Percentiles rank a stretch among this genome's conserved stretches.
phyloP scores from a whole-genome alignment of 2,797 vertebrate species.

The Notoglanidium macrostoma region DNA sequence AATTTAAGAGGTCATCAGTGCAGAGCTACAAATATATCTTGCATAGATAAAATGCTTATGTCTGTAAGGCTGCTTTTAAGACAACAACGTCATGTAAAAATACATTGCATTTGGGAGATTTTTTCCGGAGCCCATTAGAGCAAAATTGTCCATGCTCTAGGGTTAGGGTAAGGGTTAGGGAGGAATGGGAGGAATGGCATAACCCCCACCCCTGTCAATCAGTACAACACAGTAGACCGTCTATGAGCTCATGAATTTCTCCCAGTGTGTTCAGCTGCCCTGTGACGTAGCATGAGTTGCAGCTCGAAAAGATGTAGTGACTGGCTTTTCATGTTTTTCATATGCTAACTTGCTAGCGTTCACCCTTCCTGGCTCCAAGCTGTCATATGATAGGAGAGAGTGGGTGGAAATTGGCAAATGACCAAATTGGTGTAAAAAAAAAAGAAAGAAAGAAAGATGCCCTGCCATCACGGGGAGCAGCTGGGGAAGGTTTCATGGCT shows the following conservation, averaged over 20 bases:
- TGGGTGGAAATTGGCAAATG: background rate
- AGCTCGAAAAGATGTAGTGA: background rate
- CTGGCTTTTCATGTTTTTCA: too few relatives aligned
- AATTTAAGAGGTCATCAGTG: slow-evolving; percentile 3
- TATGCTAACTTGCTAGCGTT: background rate
- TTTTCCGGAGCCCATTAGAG: background rate
- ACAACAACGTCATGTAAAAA: too few relatives aligned
- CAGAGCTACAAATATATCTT: background rate
- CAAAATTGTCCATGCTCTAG: background rate
- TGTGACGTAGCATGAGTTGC: background rate
- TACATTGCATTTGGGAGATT: too few relatives aligned
- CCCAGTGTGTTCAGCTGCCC: background rate
- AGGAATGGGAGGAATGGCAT: background rate
- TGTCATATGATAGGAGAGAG: background rate
- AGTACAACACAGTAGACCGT: background rate
- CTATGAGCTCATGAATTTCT: background rate
- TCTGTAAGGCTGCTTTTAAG: background rate
- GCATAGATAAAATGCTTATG: background rate
- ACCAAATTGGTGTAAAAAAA: background rate
- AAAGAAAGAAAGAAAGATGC: background rate
- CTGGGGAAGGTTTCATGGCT: background rate
- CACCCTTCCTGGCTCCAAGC: background rate
- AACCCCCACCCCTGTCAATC: background rate
- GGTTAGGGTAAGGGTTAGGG: too few relatives aligned
- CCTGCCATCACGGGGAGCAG: background rate